A percentile compares a stretch with the other conserved stretches of the same genome.
phyloP scores from a whole-genome alignment of 2,888 invertebrate species.

The Protula sp. region DNA sequence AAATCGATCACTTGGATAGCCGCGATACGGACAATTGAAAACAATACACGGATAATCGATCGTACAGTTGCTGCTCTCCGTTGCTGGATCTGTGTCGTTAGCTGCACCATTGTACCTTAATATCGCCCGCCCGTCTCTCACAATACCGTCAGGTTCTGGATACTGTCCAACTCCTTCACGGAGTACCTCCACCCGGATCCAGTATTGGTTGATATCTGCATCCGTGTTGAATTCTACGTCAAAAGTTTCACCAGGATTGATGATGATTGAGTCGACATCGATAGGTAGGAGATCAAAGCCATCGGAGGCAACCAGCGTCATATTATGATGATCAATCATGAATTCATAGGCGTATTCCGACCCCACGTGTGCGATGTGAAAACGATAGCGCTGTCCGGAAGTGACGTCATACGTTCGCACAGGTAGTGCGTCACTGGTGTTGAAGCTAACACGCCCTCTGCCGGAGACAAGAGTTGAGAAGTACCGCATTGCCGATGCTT shows the following conservation, averaged over 20 bases:
- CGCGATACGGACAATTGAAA: constrained; percentile 4
- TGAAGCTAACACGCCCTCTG: constrained; percentile 29
- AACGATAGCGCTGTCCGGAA: constrained; percentile 17
- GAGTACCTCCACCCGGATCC: constrained; percentile 33
- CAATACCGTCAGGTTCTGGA: too few species aligned
- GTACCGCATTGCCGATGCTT: too few species aligned
- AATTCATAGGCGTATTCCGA: constrained; percentile 27
- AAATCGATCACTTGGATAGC: background rate
- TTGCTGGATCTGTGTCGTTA: too few species aligned
- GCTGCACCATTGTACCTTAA: too few species aligned
- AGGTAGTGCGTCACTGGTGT: constrained; percentile 11
- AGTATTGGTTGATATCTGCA: constrained; percentile 29
- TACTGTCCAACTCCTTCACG: constrained; percentile 1
- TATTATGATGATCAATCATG: constrained; percentile 30
- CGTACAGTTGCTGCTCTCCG: background rate
- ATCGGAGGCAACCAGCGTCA: constrained; percentile 31
- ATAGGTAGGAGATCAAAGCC: constrained; percentile 30
- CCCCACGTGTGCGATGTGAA: constrained; percentile 31
- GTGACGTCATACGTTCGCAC: constrained; percentile 3
- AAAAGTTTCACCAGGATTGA: constrained; percentile 29
- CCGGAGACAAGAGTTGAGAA: too few species aligned
- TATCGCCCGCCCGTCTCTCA: too few species aligned
- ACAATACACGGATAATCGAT: background rate
- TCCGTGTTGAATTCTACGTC: constrained; percentile 33
- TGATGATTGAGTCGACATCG: background rate